These are phyloP conservation scores for Sebastes steindachneri DNA, from an alignment of 2,797 vertebrate species.

Conservation along the genomic window DNA sequence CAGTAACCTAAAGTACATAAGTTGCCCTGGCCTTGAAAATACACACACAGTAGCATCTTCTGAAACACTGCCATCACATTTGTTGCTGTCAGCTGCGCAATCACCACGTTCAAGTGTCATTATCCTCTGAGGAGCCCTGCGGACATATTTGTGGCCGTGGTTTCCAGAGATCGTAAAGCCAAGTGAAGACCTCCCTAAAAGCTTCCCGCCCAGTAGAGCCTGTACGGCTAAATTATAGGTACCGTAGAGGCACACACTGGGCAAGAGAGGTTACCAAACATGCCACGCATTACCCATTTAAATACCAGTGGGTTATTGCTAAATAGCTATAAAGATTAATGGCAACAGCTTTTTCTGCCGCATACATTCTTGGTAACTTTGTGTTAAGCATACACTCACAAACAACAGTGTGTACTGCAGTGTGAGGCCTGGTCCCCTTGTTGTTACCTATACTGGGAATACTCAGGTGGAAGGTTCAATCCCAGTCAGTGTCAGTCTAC, in stretches of 20 bases:
- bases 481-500: neutral
- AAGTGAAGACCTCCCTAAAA: slow-evolving; percentile 47
- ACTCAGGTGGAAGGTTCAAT: neutral
- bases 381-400: neutral
- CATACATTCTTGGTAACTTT: slow-evolving; percentile 22
- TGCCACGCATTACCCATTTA: slow-evolving; percentile 59
- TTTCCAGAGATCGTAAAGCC: slow-evolving; percentile 49
- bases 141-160: slow-evolving; percentile 64
- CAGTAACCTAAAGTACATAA: neutral
- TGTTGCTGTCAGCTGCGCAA: slow-evolving; percentile 36
- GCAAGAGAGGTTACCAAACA: slow-evolving; percentile 58
- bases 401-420: neutral
- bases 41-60: slow-evolving; percentile 23
- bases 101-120: slow-evolving; percentile 42
- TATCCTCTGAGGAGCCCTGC: slow-evolving; percentile 45
- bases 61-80: slow-evolving; percentile 26
- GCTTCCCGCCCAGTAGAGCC: slow-evolving; percentile 37
- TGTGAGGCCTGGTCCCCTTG: neutral
- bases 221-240: slow-evolving; percentile 67
- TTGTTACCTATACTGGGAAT: neutral
- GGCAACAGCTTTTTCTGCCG: slow-evolving; percentile 23
- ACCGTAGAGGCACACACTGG: slow-evolving; percentile 5
- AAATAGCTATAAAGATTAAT: slow-evolving; percentile 55
- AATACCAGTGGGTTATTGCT: slow-evolving; percentile 64
- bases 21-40: neutral